A percentile compares a stretch with the other conserved stretches of the same genome.
Conservation (phyloP, 1,140 invertebrate species). For the Ooceraea biroi region DNA sequence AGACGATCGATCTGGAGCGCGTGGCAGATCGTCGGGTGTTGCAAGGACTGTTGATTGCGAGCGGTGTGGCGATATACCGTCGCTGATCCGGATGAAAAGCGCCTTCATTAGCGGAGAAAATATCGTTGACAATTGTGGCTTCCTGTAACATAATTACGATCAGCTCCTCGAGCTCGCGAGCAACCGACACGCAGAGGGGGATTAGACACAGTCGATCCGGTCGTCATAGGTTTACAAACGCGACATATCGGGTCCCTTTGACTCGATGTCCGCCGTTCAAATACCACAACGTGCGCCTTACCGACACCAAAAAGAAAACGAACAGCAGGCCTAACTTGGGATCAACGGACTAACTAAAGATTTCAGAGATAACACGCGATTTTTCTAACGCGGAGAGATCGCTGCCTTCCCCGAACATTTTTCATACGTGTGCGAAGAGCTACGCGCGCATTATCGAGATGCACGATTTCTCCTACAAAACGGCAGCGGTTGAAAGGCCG, state of each 20-base stretch:
- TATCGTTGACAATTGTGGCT: conserved; percentile 27
- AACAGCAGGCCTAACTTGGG: conserved; percentile 25
- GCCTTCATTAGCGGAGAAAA: conserved; percentile 9
- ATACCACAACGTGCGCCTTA: conserved; percentile 53
- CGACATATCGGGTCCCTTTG: conserved; percentile 25
- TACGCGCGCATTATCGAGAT: conserved; percentile 49
- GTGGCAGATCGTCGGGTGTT: conserved; percentile 30
- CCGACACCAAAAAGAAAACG: conserved; percentile 6
- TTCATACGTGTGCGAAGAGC: conserved; percentile 1
- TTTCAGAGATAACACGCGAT: conserved; percentile 14
- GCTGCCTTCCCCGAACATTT: not conserved
- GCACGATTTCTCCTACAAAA: conserved; percentile 54
- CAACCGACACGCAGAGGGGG: not conserved
- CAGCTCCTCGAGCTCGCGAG: not conserved
- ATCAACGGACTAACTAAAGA: conserved; percentile 34
- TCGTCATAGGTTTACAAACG: conserved; percentile 37
- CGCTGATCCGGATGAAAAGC: not conserved
- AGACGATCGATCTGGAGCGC: conserved; percentile 35
- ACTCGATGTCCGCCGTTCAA: conserved; percentile 44
- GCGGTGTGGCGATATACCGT: too few species aligned
- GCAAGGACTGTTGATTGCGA: conserved; percentile 26
- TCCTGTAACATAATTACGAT: conserved; percentile 38
- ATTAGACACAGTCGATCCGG: not conserved
- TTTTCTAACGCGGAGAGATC: conserved; percentile 39
- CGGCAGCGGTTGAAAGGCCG: conserved; percentile 70